Base-by-base conservation (phyloP, 2,888 invertebrate species). In the Tipula helvola region DNA sequence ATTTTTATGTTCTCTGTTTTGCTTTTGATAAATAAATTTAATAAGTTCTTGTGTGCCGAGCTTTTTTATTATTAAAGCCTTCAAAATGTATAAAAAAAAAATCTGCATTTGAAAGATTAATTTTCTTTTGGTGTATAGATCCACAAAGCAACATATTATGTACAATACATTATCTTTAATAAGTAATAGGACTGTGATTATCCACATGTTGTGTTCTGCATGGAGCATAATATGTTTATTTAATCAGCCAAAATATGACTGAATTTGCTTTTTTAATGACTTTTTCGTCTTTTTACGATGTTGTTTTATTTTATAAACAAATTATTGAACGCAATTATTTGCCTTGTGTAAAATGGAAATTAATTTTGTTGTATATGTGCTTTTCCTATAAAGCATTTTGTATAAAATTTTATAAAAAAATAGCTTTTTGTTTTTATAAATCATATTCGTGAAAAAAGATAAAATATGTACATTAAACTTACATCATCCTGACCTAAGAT, bases 401-500 rank as follows among this genome's bases (percentile, higher is more conserved):
- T 44, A 44, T 10, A 44, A 44, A 39, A 39, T 39, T 39, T 2
- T 39, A 52, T 52, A 52, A 16, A 52, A 52, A 42, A 39, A 39
- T 39, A 39, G 7, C 39, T 39, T 39, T 39, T 39, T 39, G 39
- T 39, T 39, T 39, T 39, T 39, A 3, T 7, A 39, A 39, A 39
- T 39, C 7, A 39, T 39, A 39, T 39, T 39, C 10, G 12, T 10
- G 10, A 10, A 10, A 44, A 8, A 47, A 44, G 13, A 44, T 44
- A 44, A 86, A 41, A 85, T 41, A 41, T n/a, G 7, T 83, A 83
- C 52, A 71, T 42, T 47, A 10, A 93, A 95, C 97, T 97, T 97
- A 97, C 97, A 94, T 96, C 96, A 92, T 96, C 95, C 92, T 95
- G 95, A 93, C 95, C 95, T 92, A 96, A 95, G 92, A 97, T 96